phyloP scores from a whole-genome alignment of 2,113 vertebrate genomes.

The Protobothrops mucrosquamatus region DNA sequence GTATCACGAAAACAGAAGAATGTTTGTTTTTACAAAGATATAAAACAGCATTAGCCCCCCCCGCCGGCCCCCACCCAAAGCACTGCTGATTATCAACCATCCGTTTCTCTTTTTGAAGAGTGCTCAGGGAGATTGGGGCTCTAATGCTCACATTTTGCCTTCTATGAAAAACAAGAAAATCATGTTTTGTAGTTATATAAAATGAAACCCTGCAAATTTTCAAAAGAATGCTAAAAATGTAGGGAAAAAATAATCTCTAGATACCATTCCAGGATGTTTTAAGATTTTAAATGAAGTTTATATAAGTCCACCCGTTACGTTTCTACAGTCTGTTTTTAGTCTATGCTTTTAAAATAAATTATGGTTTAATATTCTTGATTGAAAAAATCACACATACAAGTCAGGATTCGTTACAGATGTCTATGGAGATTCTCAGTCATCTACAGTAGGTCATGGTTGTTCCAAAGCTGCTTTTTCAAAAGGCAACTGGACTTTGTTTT shows the following conservation, averaged over 20 bases:
- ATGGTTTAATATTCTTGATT: neutral
- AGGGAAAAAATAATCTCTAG: neutral
- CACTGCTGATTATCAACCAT: neutral
- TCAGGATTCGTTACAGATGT: neutral
- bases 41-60: neutral
- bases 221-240: neutral
- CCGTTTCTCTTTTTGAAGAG: neutral
- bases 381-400: neutral
- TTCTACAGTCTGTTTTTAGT: neutral
- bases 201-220: neutral
- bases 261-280: neutral
- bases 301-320: neutral
- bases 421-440: no score
- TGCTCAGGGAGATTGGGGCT: neutral
- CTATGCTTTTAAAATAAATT: neutral
- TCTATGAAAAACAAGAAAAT: neutral
- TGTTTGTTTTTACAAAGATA: neutral
- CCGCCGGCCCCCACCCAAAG: no score
- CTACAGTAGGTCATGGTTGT: no score
- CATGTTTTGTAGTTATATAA: neutral
- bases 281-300: neutral
- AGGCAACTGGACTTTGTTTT: no score
- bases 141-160: neutral
- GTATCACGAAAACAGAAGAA: neutral
- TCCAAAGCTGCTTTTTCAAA: no score